Evolutionary conservation across 2,888 invertebrate genomes (phyloP).

Genomic region (Cephus runcator): DNA sequence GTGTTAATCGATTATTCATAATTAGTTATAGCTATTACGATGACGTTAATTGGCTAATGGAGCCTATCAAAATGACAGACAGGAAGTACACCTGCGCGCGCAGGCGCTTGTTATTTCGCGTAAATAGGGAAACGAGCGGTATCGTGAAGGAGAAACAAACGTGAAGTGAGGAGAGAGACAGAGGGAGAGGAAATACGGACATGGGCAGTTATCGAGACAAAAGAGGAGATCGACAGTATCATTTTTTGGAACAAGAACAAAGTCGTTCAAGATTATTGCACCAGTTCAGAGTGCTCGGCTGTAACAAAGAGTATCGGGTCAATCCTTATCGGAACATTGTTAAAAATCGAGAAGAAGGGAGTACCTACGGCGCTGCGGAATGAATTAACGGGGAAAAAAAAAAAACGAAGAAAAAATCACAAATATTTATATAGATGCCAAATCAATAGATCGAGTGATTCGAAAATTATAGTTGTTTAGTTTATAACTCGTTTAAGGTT

Average conservation of each 20-base stretch:
- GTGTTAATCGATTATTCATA: conserved; percentile 30
- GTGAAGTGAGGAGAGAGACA: conserved; percentile 28
- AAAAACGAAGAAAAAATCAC: conserved; percentile 5
- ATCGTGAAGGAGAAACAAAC: conserved; percentile 24
- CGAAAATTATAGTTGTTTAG: too few species aligned
- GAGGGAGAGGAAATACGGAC: conserved; percentile 22
- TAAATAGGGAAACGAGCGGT: conserved; percentile 7
- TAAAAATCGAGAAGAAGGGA: background rate
- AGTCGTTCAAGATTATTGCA: too few species aligned
- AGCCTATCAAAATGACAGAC: background rate
- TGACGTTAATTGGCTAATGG: conserved; percentile 5
- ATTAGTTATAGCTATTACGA: conserved; percentile 12
- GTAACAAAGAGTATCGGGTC: too few species aligned
- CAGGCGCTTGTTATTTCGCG: too few species aligned
- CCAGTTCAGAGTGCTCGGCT: too few species aligned
- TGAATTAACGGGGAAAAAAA: conserved; percentile 7
- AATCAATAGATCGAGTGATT: too few species aligned
- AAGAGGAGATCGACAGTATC: conserved; percentile 3
- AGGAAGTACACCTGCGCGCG: too few species aligned
- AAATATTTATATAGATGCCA: background rate
- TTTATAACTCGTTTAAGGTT: too few species aligned
- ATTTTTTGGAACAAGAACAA: too few species aligned
- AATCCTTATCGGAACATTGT: conserved; percentile 9
- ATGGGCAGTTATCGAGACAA: conserved; percentile 30
- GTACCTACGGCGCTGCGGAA: background rate